Evolutionary conservation across 1,140 invertebrate genomes (phyloP), one percentile per base, ranked within the genome.

Genomic region (Hycleus cichorii): DNA sequence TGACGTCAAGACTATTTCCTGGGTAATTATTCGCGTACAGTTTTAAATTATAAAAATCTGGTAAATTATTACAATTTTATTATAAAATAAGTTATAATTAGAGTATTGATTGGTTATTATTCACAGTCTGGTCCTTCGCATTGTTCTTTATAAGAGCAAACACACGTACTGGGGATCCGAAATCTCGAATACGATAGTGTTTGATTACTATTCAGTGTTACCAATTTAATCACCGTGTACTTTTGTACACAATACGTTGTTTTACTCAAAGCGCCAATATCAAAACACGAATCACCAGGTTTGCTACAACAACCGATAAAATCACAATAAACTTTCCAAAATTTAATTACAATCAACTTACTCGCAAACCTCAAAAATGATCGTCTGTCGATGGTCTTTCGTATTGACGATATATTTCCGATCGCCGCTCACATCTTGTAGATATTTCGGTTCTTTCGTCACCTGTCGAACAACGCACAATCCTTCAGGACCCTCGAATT

Each of bases 341-440:
- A 44, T 38, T 6, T 7, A 57, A 12, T 12, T 0, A 12, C 12
- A 12, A 12, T 12, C 45, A 50, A 63, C 62, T 66, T 64, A 68
- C 66, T 58, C 60, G 56, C 66, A 68, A 39, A 58, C 58, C 50
- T 68, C 59, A 45, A 64, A 68, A 3, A 56, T 54, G 6, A 68
- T 27, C 32, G 50, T 52, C 42, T 68, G 66, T 27, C 52, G 32
- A 42, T 58, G 57, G 8, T 55, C 58, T 11, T 62, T 43, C 0
- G 62, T 50, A 51, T 68, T 68, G 3, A 64, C 60, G 40, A 68
- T 66, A 45, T 54, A 64, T 39, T 59, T 47, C 12, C 47, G 49
- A 12, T 63, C 12, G 27, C 57, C 46, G 24, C 61, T 48, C 6
- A 53, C 43, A 49, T 66, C 63, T 18, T 59, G 59, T 4, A 58